These are phyloP conservation scores for Haliclystus octoradiatus DNA, from an alignment of 30 jellyfish, hydroid and myxozoan species.

Conservation along the genomic window DNA sequence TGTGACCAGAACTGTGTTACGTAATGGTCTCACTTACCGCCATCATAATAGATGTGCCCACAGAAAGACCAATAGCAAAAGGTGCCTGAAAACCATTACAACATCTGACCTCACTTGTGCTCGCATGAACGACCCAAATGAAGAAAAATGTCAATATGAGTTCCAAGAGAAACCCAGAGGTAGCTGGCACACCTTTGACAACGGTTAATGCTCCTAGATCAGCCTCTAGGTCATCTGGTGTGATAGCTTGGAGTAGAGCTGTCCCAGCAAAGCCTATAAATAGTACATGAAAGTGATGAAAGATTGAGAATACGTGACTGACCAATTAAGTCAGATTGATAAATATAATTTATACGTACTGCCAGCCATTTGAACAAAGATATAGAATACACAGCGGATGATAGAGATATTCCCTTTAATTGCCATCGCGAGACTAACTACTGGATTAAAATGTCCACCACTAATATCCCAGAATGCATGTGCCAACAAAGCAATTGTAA, in stretches of 20 bases:
- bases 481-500: conserved; percentile 11
- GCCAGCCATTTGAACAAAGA: conserved; percentile 10
- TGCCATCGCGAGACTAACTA: conserved; percentile 12
- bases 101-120: conserved; percentile 4
- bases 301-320: not conserved
- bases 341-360: not conserved
- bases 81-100: conserved; percentile 29
- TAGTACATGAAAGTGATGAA: too few species aligned
- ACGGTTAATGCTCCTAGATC: conserved; percentile 6
- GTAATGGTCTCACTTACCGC: conserved; percentile 19
- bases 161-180: conserved; percentile 4
- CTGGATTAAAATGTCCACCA: conserved; percentile 33
- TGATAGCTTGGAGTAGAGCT: not conserved
- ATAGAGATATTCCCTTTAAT: conserved; percentile 4
- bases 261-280: conserved; percentile 17
- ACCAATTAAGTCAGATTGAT: not conserved
- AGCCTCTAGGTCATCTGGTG: conserved; percentile 8
- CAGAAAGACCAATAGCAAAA: conserved; percentile 25
- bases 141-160: conserved; percentile 8
- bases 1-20: too few species aligned
- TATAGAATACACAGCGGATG: conserved; percentile 4
- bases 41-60: conserved; percentile 9
- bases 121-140: conserved; percentile 13
- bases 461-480: conserved; percentile 27
- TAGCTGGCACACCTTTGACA: not conserved